A percentile compares a stretch with the other conserved stretches of the same genome.
Conservation (phyloP, 2,888 invertebrate genomes). For the Pandemis corylana region DNA sequence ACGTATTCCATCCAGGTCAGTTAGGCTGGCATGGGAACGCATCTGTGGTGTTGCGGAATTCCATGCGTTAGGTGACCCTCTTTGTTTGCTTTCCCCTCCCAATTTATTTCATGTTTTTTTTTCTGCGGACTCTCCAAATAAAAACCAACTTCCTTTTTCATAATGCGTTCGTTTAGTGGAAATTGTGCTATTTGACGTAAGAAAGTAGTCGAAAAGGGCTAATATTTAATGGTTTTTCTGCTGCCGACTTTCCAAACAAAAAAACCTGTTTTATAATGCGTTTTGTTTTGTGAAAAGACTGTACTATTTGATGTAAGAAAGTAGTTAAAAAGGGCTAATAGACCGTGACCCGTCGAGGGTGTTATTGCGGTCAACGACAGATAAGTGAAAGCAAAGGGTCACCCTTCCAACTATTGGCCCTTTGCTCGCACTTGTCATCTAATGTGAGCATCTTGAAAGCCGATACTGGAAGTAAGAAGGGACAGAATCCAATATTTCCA, state of each 20-base stretch:
- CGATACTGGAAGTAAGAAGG: constrained; percentile 5
- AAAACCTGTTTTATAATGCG: no score
- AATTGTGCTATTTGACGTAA: background rate
- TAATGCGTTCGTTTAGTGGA: no score
- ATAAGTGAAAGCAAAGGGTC: constrained; percentile 7
- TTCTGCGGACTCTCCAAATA: no score
- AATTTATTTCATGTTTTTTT: no score
- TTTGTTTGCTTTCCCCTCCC: no score
- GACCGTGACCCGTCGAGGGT: constrained; percentile 9
- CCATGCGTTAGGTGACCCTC: no score
- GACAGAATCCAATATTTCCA: background rate
- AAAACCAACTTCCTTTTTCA: no score
- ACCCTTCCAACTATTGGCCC: background rate
- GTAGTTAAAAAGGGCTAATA: constrained; percentile 10
- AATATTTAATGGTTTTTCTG: background rate
- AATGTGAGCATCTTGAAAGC: constrained; percentile 14
- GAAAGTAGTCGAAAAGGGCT: constrained; percentile 7
- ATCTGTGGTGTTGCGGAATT: no score
- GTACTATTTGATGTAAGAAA: background rate
- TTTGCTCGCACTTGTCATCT: constrained; percentile 10
- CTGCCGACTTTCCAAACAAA: no score
- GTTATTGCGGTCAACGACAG: constrained; percentile 8
- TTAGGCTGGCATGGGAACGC: no score
- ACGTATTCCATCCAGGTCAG: no score
- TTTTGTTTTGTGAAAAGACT: no score